Percentiles rank a stretch among this genome's conserved stretches.
These are phyloP conservation scores for Zaprionus nigranus DNA, from an alignment of 1,140 invertebrate genomes.

Conservation along the genomic window DNA sequence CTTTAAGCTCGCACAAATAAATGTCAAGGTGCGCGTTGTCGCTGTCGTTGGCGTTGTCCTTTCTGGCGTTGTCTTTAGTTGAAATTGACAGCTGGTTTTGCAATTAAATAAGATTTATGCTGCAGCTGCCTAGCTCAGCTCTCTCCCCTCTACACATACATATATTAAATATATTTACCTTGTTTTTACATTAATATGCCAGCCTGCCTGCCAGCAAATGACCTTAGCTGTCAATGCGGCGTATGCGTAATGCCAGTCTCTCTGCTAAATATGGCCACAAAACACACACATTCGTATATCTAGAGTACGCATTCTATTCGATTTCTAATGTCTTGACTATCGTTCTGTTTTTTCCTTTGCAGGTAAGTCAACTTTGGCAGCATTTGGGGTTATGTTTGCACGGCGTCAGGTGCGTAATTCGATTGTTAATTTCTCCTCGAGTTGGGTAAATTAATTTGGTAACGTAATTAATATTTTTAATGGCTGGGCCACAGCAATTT, in stretches of 20 bases:
- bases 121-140: constrained; percentile 30
- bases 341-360: constrained; percentile 15
- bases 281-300: neutral
- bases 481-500: neutral
- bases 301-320: constrained; percentile 8
- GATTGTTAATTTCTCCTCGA: neutral
- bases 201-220: constrained; percentile 17
- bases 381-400: neutral
- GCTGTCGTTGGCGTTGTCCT: constrained; percentile 23
- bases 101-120: constrained; percentile 82
- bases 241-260: constrained; percentile 29
- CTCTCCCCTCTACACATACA: neutral
- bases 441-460: neutral
- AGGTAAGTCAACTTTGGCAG: constrained; percentile 24
- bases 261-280: constrained; percentile 2
- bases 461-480: neutral
- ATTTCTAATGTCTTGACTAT: neutral
- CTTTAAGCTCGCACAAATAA: constrained; percentile 61
- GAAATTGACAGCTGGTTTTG: constrained; percentile 79
- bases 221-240: constrained; percentile 47
- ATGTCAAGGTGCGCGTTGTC: constrained; percentile 60
- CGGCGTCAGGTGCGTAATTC: constrained; percentile 15
- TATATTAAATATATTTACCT: constrained; percentile 28
- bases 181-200: constrained; percentile 38
- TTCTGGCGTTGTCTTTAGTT: constrained; percentile 50